These are phyloP conservation scores for Blomia tropicalis DNA, from an alignment of 2,888 invertebrate genomes.

Conservation along the genomic window DNA sequence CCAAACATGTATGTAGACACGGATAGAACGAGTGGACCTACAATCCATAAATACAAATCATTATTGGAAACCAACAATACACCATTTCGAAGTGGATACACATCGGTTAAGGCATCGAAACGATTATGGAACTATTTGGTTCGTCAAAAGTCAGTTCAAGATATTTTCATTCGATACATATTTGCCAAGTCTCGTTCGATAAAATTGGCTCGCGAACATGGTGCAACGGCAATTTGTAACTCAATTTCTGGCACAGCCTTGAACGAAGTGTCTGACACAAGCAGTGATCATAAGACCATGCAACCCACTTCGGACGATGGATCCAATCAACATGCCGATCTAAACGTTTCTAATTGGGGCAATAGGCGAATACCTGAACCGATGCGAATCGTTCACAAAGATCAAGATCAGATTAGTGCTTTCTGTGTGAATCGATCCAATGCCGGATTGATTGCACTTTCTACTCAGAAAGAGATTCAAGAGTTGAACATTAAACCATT, in stretches of 20 bases:
- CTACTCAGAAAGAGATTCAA: slow-evolving; percentile 88
- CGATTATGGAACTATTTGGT: slow-evolving; percentile 86
- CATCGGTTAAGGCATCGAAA: slow-evolving; percentile 36
- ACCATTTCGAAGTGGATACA: slow-evolving; percentile 49
- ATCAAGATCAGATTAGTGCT: slow-evolving; percentile 91
- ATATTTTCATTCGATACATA: slow-evolving; percentile 84
- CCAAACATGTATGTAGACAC: slow-evolving; percentile 75
- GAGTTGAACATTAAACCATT: slow-evolving; percentile 90
- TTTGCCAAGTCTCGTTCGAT: slow-evolving; percentile 41
- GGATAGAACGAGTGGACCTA: slow-evolving; percentile 43
- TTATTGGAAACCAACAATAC: slow-evolving; percentile 82
- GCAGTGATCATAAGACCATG: neutral
- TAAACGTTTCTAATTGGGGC: neutral
- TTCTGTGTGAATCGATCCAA: slow-evolving; percentile 73
- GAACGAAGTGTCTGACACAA: neutral
- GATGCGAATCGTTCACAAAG: slow-evolving; percentile 90
- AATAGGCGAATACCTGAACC: slow-evolving; percentile 48
- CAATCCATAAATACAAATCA: slow-evolving; percentile 79
- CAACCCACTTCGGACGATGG: neutral
- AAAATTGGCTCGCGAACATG: slow-evolving; percentile 12
- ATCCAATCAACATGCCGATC: neutral
- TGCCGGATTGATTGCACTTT: slow-evolving; percentile 66
- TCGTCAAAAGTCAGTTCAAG: slow-evolving; percentile 76
- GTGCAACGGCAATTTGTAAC: slow-evolving; percentile 1
- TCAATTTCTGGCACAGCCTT: neutral